Conservation (phyloP, 2,888 invertebrate genomes). For the Melieria crassipennis region DNA sequence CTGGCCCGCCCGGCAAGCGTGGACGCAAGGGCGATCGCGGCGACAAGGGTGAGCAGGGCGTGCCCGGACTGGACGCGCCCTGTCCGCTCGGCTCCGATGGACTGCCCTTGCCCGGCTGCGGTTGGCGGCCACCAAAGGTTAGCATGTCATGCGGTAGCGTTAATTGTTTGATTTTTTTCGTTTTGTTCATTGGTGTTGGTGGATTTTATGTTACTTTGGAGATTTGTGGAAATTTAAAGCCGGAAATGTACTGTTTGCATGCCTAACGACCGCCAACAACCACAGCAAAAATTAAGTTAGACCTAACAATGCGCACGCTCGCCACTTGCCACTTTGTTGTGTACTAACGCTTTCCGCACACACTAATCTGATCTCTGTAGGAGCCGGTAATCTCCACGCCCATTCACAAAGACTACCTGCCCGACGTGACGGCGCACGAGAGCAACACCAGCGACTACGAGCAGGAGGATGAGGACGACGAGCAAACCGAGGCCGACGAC, state of each 20-base stretch:
- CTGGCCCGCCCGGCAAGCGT: conserved; percentile 85
- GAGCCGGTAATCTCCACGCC: conserved; percentile 68
- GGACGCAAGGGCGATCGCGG: conserved; percentile 93
- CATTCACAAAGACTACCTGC: conserved; percentile 69
- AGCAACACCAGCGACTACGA: conserved; percentile 71
- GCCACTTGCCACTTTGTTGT: not conserved
- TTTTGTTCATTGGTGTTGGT: conserved; percentile 23
- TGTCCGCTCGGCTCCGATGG: conserved; percentile 97
- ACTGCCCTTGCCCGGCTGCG: conserved; percentile 94
- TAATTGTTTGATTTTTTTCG: not conserved
- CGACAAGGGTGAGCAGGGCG: conserved; percentile 94
- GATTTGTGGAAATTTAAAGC: conserved; percentile 32
- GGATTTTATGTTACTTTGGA: not conserved
- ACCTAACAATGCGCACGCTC: not conserved
- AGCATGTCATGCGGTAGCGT: conserved; percentile 46
- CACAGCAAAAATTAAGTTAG: conserved; percentile 11
- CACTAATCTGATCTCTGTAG: conserved; percentile 47
- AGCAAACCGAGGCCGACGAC: conserved; percentile 71
- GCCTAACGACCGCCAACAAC: conserved; percentile 12
- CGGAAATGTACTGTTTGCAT: conserved; percentile 19
- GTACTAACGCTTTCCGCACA: conserved; percentile 26
- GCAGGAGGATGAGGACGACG: conserved; percentile 67
- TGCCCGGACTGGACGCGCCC: conserved; percentile 97
- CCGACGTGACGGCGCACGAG: conserved; percentile 70
- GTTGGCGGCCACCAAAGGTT: conserved; percentile 91